phyloP scores from a whole-genome alignment of 1,140 invertebrate genomes.

The Samia ricini region DNA sequence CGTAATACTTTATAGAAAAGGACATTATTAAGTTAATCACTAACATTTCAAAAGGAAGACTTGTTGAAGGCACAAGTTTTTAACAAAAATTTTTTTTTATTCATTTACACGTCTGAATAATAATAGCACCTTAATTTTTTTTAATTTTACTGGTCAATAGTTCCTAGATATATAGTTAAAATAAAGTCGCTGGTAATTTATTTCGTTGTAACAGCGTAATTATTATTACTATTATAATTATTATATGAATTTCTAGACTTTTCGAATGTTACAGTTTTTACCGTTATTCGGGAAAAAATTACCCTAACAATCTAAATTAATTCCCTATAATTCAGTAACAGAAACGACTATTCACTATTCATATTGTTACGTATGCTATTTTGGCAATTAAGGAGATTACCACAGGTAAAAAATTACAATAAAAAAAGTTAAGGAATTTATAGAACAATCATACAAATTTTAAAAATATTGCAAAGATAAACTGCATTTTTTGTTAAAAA shows the following conservation, averaged over 20 bases:
- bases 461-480: neutral
- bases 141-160: slow-evolving; percentile 5
- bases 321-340: neutral
- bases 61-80: slow-evolving; percentile 45
- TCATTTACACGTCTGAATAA: slow-evolving; percentile 3
- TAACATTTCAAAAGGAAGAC: slow-evolving; percentile 47
- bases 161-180: neutral
- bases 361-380: slow-evolving; percentile 49
- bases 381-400: slow-evolving; percentile 77
- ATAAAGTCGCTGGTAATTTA: neutral
- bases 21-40: slow-evolving; percentile 21
- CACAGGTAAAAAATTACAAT: slow-evolving; percentile 51
- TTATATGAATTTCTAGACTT: no score
- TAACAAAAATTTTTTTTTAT: slow-evolving; percentile 1
- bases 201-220: neutral
- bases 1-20: slow-evolving; percentile 63
- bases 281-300: neutral
- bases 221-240: neutral
- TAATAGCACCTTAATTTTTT: slow-evolving; percentile 32
- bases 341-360: slow-evolving; percentile 21
- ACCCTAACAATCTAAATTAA: neutral
- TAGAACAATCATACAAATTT: neutral
- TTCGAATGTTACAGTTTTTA: no score
- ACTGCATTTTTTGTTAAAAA: no score
- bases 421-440: neutral